Conservation (phyloP, 2,888 invertebrate species). For the Callinectes sapidus region DNA sequence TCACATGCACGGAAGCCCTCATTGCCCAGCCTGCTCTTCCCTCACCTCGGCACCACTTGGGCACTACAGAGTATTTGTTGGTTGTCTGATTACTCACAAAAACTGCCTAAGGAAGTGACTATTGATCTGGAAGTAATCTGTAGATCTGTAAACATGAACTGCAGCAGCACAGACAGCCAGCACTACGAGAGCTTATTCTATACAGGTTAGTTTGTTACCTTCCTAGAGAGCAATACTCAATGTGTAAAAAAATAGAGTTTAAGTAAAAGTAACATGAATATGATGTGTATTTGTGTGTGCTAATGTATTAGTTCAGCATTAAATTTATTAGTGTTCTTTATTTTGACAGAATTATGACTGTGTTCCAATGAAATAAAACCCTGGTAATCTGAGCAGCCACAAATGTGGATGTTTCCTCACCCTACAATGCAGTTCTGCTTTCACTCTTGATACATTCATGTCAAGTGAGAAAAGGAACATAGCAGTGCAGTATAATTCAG, state of each 20-base stretch:
- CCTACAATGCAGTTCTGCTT: constrained; percentile 8
- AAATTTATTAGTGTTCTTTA: neutral
- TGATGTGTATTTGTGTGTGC: neutral
- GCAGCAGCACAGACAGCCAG: constrained; percentile 36
- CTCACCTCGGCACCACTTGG: neutral
- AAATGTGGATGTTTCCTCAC: neutral
- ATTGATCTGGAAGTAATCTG: constrained; percentile 48
- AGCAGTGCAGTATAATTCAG: neutral
- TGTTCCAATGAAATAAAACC: neutral
- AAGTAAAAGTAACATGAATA: constrained; percentile 14
- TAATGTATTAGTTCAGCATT: neutral
- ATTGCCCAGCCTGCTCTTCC: neutral
- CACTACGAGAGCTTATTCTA: neutral
- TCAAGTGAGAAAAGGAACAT: constrained; percentile 8
- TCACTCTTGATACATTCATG: constrained; percentile 18
- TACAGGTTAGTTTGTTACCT: constrained; percentile 36
- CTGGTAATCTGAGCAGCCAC: constrained; percentile 15
- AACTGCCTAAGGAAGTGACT: neutral
- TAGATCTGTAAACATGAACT: neutral
- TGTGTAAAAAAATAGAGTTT: constrained; percentile 49
- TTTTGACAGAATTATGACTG: neutral
- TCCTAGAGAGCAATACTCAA: constrained; percentile 29
- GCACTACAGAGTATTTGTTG: neutral
- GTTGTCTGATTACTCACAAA: neutral
- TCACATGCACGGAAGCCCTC: constrained; percentile 10